These are phyloP conservation scores for Gambelia wislizenii DNA, from an alignment of 2,797 vertebrate species.

Conservation along the genomic window DNA sequence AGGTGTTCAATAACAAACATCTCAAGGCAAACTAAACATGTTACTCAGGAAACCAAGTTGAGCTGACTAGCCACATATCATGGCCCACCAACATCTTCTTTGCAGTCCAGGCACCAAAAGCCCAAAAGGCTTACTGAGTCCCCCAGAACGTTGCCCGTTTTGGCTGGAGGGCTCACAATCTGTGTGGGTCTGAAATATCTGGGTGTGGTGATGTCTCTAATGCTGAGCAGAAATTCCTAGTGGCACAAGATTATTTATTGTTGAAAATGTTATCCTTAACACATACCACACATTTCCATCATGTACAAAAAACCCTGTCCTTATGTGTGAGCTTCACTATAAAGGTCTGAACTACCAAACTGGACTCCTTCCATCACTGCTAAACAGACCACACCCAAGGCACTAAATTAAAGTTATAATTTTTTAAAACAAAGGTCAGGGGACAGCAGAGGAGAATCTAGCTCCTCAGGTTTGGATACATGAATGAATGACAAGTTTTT, in stretches of 20 bases:
- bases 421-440: slow-evolving; percentile 59
- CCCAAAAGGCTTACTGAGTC: neutral
- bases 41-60: neutral
- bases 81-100: neutral
- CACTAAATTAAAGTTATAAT: slow-evolving; percentile 60
- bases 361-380: slow-evolving; percentile 54
- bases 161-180: neutral
- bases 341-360: slow-evolving; percentile 54
- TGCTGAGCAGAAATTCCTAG: neutral
- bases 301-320: neutral
- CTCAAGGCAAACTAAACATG: too few species aligned
- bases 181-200: too few species aligned
- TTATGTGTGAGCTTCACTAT: neutral
- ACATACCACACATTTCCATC: neutral
- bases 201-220: fast-evolving
- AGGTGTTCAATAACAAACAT: neutral
- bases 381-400: slow-evolving; percentile 64
- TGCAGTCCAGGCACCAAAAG: neutral
- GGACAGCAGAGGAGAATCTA: slow-evolving; percentile 60
- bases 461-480: slow-evolving; percentile 62
- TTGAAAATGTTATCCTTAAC: neutral
- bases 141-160: neutral
- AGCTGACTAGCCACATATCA: neutral
- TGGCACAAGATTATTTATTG: neutral
- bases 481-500: slow-evolving; percentile 62